Evolutionary conservation across 2,888 invertebrate species (phyloP).

Genomic region (Caenorhabditis sp.): DNA sequence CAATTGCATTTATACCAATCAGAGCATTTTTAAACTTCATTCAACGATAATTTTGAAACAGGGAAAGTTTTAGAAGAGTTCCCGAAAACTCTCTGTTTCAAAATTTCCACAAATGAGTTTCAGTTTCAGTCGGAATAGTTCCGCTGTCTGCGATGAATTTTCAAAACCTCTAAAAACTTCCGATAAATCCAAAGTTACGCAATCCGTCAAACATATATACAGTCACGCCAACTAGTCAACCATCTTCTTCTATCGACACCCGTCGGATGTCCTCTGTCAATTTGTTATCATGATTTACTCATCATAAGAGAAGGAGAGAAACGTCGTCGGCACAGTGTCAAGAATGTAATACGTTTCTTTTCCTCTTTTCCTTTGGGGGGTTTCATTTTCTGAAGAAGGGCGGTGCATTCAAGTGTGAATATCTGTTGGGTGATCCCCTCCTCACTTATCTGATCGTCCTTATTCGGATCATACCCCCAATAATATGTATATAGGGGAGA

Average conservation of each 20-base stretch:
- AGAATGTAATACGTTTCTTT: constrained; percentile 37
- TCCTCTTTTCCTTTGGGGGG: not conserved
- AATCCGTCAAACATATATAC: constrained; percentile 5
- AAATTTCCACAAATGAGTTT: too few relatives aligned
- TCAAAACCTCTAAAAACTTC: not conserved
- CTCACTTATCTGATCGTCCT: constrained; percentile 58
- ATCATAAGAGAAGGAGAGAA: not conserved
- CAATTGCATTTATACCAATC: too few relatives aligned
- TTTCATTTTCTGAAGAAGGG: constrained; percentile 20
- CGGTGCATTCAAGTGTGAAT: constrained; percentile 64
- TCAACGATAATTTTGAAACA: too few relatives aligned
- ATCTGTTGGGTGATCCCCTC: constrained; percentile 58
- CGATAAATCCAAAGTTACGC: not conserved
- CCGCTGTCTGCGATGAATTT: too few relatives aligned
- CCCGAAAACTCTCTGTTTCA: too few relatives aligned
- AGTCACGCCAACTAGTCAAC: constrained; percentile 44
- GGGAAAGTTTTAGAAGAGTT: too few relatives aligned
- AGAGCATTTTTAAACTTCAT: too few relatives aligned
- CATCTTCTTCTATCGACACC: not conserved
- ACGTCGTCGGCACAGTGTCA: constrained; percentile 51
- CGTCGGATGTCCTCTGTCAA: constrained; percentile 36
- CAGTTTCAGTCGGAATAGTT: too few relatives aligned
- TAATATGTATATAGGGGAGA: not conserved
- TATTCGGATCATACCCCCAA: constrained; percentile 46
- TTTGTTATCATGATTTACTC: constrained; percentile 46